phyloP scores from a whole-genome alignment of 2,888 invertebrate species.

The Lutraria lutraria region DNA sequence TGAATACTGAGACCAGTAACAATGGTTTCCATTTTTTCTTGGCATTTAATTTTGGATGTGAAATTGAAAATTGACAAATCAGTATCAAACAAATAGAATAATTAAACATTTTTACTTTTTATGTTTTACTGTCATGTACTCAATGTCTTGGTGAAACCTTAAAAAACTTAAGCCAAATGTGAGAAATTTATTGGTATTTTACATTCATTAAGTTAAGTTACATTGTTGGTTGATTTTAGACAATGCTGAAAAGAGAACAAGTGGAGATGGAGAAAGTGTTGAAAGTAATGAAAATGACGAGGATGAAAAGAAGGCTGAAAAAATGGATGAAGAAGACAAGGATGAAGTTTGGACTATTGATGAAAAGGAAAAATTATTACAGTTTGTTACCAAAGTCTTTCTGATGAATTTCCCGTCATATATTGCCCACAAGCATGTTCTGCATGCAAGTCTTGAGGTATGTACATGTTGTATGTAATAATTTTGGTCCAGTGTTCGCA shows the following conservation, averaged over 20 bases:
- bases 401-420: conserved; percentile 93
- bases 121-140: no score
- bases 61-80: no score
- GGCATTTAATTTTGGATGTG: no score
- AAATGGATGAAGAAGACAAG: conserved; percentile 63
- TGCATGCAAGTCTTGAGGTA: conserved; percentile 92
- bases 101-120: no score
- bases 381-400: conserved; percentile 95
- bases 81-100: no score
- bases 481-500: no score
- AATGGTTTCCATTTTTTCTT: no score
- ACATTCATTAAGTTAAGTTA: no score
- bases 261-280: conserved; percentile 36
- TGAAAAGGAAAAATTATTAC: conserved; percentile 95
- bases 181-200: no score
- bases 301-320: conserved; percentile 73
- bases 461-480: background rate
- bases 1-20: no score
- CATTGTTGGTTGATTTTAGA: conserved; percentile 24
- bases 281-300: conserved; percentile 42
- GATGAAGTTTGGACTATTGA: conserved; percentile 91
- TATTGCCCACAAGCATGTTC: conserved; percentile 93
- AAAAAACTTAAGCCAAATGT: no score
- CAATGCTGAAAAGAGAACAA: conserved; percentile 21
- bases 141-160: no score